Percentiles rank a stretch among this genome's conserved stretches.
Evolutionary conservation across 2,113 vertebrate species (phyloP).

Genomic region (Corynorhinus townsendii): DNA sequence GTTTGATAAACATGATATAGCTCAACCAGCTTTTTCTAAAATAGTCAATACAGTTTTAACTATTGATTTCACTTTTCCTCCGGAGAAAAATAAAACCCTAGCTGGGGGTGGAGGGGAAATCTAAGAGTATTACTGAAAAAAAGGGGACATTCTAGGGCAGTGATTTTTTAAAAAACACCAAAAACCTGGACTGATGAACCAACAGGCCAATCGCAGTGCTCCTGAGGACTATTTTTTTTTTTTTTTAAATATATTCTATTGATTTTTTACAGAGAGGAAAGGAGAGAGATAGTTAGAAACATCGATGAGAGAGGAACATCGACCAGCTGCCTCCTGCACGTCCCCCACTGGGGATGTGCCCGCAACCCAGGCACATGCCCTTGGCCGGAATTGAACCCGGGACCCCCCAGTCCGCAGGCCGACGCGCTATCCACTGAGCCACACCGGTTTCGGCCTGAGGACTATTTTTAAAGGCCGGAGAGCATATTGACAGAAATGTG

Average conservation of each 20-base stretch:
- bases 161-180: not conserved
- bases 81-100: not conserved
- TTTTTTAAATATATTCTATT: no score
- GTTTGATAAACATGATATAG: not conserved
- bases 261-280: no score
- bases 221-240: not conserved
- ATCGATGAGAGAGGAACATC: no score
- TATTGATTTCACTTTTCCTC: conserved; percentile 42
- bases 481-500: conserved; percentile 28
- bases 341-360: no score
- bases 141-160: conserved; percentile 40
- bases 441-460: no score
- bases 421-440: no score
- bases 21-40: conserved; percentile 1
- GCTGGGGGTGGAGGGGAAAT: no score
- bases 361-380: no score
- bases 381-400: no score
- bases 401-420: no score
- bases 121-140: not conserved
- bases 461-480: conserved; percentile 27
- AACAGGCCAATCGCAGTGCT: conserved; percentile 13
- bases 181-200: not conserved
- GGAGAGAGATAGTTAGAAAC: no score
- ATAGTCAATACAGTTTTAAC: not conserved
- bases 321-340: no score